These are phyloP conservation scores for Melitaea cinxia DNA, from an alignment of 1,140 invertebrate species.

Conservation along the genomic window DNA sequence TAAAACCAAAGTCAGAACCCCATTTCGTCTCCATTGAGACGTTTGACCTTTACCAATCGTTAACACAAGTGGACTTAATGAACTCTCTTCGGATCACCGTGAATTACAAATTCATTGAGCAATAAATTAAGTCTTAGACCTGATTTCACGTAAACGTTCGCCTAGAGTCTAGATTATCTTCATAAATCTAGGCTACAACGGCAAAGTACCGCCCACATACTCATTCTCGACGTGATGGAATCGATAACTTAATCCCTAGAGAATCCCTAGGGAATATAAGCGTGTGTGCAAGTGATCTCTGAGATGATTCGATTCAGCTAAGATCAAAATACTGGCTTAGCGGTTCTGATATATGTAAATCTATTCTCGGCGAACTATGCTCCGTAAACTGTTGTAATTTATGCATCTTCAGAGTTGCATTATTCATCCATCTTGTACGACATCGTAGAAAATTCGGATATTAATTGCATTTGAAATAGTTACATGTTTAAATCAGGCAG, in stretches of 20 bases:
- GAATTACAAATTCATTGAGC: constrained; percentile 15
- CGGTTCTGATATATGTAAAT: constrained; percentile 15
- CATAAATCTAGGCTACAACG: constrained; percentile 27
- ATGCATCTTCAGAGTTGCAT: constrained; percentile 6
- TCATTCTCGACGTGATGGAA: constrained; percentile 26
- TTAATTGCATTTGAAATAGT: too few relatives aligned
- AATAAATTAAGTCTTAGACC: constrained; percentile 3
- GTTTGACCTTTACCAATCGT: neutral
- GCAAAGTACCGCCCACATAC: constrained; percentile 17
- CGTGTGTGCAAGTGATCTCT: constrained; percentile 25
- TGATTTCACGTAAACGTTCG: constrained; percentile 11
- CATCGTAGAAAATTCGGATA: neutral
- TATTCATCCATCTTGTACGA: neutral
- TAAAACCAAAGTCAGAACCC: neutral
- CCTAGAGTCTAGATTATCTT: constrained; percentile 20
- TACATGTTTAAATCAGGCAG: too few relatives aligned
- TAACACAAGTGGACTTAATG: neutral
- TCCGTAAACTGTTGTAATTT: constrained; percentile 5
- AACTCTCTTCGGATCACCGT: neutral
- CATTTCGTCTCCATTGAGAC: neutral
- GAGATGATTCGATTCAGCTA: constrained; percentile 25
- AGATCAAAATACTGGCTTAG: constrained; percentile 16
- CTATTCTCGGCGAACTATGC: constrained; percentile 1
- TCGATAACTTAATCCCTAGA: constrained; percentile 29
- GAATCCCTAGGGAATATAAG: constrained; percentile 27